phyloP scores from a whole-genome alignment of 1,140 invertebrate genomes.

The Aphis craccivora region DNA sequence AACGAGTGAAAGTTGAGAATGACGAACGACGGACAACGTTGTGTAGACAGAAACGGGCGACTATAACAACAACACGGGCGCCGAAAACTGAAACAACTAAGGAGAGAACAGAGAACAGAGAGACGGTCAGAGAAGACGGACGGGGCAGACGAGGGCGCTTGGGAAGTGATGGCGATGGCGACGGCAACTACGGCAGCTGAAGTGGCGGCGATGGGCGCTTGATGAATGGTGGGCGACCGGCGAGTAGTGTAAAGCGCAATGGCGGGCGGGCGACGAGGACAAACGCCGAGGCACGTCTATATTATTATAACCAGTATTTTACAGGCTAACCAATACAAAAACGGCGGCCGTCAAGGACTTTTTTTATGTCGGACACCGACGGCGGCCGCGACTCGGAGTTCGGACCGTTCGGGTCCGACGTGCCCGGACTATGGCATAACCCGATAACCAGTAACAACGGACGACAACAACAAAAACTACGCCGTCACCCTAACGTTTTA shows the following conservation, averaged over 20 bases:
- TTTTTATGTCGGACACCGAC: not conserved
- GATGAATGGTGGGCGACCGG: not conserved
- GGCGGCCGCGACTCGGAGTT: too few relatives aligned
- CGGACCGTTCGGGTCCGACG: too few relatives aligned
- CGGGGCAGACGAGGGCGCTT: not conserved
- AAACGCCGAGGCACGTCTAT: not conserved
- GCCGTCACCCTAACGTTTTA: not conserved
- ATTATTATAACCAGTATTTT: not conserved
- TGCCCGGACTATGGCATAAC: too few relatives aligned
- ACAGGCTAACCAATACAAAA: constrained; percentile 5
- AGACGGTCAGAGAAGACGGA: not conserved
- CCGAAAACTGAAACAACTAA: not conserved
- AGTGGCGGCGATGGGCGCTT: not conserved
- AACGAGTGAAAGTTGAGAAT: not conserved
- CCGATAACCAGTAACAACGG: not conserved
- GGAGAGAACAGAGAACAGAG: not conserved
- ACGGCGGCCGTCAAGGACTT: not conserved
- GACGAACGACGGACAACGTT: not conserved
- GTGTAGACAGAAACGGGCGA: too few relatives aligned
- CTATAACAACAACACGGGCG: not conserved
- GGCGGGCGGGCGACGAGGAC: not conserved
- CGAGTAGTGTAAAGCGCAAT: too few relatives aligned
- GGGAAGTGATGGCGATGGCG: not conserved
- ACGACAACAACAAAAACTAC: not conserved
- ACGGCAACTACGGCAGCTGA: not conserved